A percentile compares a stretch with the other conserved stretches of the same genome.
Conservation (phyloP, 1,140 invertebrate species). For the Tetramorium parvispinum region DNA sequence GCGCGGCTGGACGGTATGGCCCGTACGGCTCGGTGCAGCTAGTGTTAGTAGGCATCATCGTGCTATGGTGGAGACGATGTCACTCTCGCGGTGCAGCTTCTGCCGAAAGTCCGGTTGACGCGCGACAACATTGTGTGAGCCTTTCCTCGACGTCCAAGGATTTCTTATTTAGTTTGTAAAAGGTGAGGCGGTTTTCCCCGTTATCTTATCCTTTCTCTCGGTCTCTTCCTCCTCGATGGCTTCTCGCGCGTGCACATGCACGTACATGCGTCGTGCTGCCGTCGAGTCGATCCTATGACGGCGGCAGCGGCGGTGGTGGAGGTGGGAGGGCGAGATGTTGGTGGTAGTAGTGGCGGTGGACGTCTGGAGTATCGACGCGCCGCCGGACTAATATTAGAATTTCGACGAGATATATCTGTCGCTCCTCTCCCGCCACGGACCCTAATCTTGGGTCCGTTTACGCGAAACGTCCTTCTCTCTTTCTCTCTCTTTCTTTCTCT, state of each 20-base stretch:
- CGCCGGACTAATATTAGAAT: conserved; percentile 78
- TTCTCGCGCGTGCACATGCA: conserved; percentile 16
- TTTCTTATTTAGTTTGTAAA: conserved; percentile 49
- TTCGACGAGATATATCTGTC: conserved; percentile 56
- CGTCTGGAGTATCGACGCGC: conserved; percentile 71
- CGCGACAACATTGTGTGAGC: conserved; percentile 30
- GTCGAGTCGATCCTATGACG: background rate
- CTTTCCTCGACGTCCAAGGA: conserved; percentile 25
- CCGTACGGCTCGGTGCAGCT: conserved; percentile 62
- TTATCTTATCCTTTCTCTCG: conserved; percentile 37
- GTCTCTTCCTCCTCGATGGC: background rate
- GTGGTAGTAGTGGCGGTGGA: conserved; percentile 48
- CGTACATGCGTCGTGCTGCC: conserved; percentile 2
- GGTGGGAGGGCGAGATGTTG: conserved; percentile 17
- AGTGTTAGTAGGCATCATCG: conserved; percentile 72
- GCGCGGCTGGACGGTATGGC: conserved; percentile 77
- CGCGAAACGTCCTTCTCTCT: background rate
- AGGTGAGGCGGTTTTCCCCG: conserved; percentile 63
- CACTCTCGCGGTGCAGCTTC: conserved; percentile 50
- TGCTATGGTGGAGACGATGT: conserved; percentile 71
- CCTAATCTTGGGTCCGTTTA: background rate
- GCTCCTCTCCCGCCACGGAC: conserved; percentile 32
- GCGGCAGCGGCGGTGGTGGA: conserved; percentile 32
- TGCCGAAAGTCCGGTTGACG: conserved; percentile 23
- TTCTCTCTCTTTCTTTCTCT: background rate